A percentile compares a stretch with the other conserved stretches of the same genome.
These are phyloP conservation scores for Pseudomyrmex sp. DNA, from an alignment of 1,140 invertebrate species.

Conservation along the genomic window DNA sequence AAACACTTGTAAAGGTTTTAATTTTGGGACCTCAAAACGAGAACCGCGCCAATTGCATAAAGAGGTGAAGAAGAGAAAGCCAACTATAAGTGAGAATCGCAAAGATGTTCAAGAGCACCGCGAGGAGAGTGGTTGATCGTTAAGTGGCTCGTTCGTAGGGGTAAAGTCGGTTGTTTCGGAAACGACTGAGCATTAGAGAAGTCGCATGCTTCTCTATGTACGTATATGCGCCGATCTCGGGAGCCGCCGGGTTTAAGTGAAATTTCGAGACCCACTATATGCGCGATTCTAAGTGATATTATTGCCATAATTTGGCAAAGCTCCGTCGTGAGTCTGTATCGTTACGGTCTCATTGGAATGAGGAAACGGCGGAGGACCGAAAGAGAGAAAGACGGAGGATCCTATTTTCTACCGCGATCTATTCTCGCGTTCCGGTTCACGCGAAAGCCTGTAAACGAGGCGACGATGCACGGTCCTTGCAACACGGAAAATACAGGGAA, in stretches of 20 bases:
- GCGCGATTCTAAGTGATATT: slow-evolving; percentile 64
- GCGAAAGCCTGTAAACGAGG: slow-evolving; percentile 53
- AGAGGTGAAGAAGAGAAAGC: slow-evolving; percentile 8
- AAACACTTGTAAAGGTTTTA: too few species aligned
- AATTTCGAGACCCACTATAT: slow-evolving; percentile 55
- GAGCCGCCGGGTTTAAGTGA: slow-evolving; percentile 66
- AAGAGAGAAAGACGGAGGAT: not conserved
- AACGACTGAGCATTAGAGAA: slow-evolving; percentile 66
- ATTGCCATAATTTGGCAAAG: slow-evolving; percentile 72
- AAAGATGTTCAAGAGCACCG: too few species aligned
- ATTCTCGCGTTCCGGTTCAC: slow-evolving; percentile 29
- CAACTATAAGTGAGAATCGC: not conserved
- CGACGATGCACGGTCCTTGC: slow-evolving; percentile 32
- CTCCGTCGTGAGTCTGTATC: slow-evolving; percentile 34
- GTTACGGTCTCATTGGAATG: slow-evolving; percentile 48
- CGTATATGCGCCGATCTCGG: slow-evolving; percentile 37
- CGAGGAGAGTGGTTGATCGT: not conserved
- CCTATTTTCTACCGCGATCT: not conserved
- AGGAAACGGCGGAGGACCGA: not conserved
- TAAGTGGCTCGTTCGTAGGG: slow-evolving; percentile 63
- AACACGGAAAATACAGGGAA: slow-evolving; percentile 33
- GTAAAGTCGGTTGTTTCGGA: slow-evolving; percentile 59
- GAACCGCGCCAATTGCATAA: not conserved
- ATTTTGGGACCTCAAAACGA: too few species aligned
- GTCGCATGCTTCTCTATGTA: not conserved